These are phyloP conservation scores for Haemorhous mexicanus DNA, from an alignment of 2,113 vertebrate genomes.

Conservation along the genomic window DNA sequence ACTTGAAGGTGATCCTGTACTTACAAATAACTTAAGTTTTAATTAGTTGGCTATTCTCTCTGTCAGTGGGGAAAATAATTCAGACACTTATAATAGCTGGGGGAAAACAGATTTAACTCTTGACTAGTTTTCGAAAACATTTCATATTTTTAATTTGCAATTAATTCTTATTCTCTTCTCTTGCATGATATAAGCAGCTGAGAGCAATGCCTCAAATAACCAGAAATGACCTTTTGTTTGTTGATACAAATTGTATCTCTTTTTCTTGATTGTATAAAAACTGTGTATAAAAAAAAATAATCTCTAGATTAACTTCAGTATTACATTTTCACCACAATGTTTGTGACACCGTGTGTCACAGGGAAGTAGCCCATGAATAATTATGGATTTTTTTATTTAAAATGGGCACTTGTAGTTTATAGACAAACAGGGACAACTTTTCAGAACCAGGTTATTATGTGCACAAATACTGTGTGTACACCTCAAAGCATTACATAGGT, in stretches of 20 bases:
- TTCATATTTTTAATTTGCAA: constrained; percentile 60
- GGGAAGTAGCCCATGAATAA: constrained; percentile 88
- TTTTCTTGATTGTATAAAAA: constrained; percentile 97
- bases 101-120: not conserved
- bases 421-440: constrained; percentile 78
- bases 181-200: constrained; percentile 83
- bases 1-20: not conserved
- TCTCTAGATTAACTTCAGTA: constrained; percentile 88
- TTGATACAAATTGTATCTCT: constrained; percentile 99
- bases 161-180: constrained; percentile 60
- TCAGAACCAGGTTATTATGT: constrained; percentile 77
- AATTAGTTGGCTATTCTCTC: not conserved
- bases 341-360: constrained; percentile 98
- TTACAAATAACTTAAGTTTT: not conserved
- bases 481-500: constrained; percentile 75
- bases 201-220: constrained; percentile 92
- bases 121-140: not conserved
- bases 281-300: constrained; percentile 79
- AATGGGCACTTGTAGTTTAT: constrained; percentile 83
- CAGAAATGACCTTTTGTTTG: constrained; percentile 99
- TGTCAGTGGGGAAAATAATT: not conserved
- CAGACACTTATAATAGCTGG: not conserved
- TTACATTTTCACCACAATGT: constrained; percentile 87
- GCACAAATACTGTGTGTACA: constrained; percentile 76
- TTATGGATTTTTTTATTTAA: constrained; percentile 73